phyloP scores from a whole-genome alignment of 2,888 invertebrate species.

The Philereme vetulata region DNA sequence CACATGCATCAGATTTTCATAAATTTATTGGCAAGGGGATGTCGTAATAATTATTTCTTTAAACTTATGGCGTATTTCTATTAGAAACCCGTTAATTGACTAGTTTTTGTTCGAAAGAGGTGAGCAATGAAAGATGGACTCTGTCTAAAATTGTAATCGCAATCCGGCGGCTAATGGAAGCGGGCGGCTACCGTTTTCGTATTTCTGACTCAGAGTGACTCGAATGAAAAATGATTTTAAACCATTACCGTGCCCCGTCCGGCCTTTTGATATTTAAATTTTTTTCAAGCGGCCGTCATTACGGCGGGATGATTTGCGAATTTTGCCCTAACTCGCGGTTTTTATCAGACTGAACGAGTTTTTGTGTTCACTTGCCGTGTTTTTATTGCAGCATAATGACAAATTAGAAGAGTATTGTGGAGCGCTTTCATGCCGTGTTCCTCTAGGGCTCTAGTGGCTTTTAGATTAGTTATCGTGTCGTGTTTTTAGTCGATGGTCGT shows the following conservation, averaged over 20 bases:
- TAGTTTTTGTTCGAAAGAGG: conserved; percentile 50
- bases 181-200: conserved; percentile 79
- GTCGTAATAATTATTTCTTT: no score
- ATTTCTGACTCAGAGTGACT: conserved; percentile 79
- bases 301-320: conserved; percentile 81
- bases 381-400: conserved; percentile 82
- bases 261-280: conserved; percentile 84
- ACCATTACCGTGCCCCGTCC: conserved; percentile 83
- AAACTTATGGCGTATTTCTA: conserved; percentile 44
- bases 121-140: conserved; percentile 67
- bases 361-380: conserved; percentile 80
- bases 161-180: conserved; percentile 67
- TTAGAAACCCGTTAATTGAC: conserved; percentile 49
- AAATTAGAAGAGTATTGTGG: conserved; percentile 82
- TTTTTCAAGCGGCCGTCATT: conserved; percentile 83
- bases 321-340: conserved; percentile 79
- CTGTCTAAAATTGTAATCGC: conserved; percentile 73
- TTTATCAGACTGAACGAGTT: conserved; percentile 77
- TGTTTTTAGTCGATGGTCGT: conserved; percentile 3
- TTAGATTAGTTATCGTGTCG: conserved; percentile 54
- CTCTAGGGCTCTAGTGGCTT: conserved; percentile 56
- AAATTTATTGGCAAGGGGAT: no score
- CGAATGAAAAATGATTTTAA: conserved; percentile 84
- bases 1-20: no score
- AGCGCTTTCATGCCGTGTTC: conserved; percentile 77